Evolutionary conservation across 2,888 invertebrate species (phyloP), one percentile per base, ranked within the genome.

Genomic region (Synergus itoensis): DNA sequence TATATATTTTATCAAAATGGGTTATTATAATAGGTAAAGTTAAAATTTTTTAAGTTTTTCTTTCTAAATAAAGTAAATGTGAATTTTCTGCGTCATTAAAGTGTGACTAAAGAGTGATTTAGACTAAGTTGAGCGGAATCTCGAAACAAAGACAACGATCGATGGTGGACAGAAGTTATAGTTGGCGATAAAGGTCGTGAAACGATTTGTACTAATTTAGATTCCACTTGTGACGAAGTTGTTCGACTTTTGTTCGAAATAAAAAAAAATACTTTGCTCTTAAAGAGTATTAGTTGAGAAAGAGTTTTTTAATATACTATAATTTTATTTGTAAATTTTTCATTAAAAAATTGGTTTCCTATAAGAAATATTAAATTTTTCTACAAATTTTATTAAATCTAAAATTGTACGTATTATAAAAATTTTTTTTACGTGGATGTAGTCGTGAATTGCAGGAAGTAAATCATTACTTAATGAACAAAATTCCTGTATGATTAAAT

Each of bases 31-130:
- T 48, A 16, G 8, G 16, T 18, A 69, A 9, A 36, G 0, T 36
- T 28, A 28, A 28, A 2, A 28, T 28, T 28, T 28, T 28, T 2
- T 2, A 28, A 0, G 9, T 40, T 64, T 64, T 62, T 12, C 12
- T 28, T 43, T 40, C 9, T 43, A 43, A 21, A 36, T 48, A n/a
- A 73, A 28, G n/a, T 48, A 40, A 73, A 62, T 76, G 62, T 36
- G 80, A 80, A 78, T 77, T 67, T 36, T 3, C 28, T 79, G 64
- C 67, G 76, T 82, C 79, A 82, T 67, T 77, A 48, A 45, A 62
- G 48, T 65, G 65, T 73, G 73, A 73, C 73, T 73, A 73, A 73
- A 40, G 5, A n/a, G 53, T 16, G 40, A 36, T n/a, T 73, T 73
- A n/a, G 4, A 36, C 73, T 40, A 36, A 73, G 40, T 40, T 5